phyloP scores from a whole-genome alignment of 37 sponge, comb jelly and placozoan genomes.

The Oopsacas minuta region DNA sequence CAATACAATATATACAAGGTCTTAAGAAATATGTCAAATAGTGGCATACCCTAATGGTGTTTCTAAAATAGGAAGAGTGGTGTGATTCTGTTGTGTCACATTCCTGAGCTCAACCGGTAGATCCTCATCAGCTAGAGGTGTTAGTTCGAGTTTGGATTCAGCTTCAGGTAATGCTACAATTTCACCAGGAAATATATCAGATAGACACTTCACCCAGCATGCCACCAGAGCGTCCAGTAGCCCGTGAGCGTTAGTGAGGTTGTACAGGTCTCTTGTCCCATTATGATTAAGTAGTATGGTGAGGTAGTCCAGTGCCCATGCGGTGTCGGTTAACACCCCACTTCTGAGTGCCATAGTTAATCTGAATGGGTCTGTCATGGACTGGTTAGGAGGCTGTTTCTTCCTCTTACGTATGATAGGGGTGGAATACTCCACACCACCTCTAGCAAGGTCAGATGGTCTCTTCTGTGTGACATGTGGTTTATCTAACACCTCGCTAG shows the following conservation, averaged over 20 bases:
- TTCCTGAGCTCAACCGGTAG: background rate
- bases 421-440: background rate
- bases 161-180: background rate
- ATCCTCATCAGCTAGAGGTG: background rate
- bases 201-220: background rate
- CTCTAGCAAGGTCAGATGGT: background rate
- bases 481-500: background rate
- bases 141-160: background rate
- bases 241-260: constrained; percentile 24
- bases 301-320: constrained; percentile 91
- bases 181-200: background rate
- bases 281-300: constrained; percentile 76
- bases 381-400: background rate
- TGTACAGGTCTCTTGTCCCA: constrained; percentile 57
- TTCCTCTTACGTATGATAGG: background rate
- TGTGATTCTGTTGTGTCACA: too few species aligned
- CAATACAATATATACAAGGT: background rate
- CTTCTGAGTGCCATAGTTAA: constrained; percentile 81
- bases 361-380: constrained; percentile 47
- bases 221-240: constrained; percentile 17
- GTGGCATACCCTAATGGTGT: background rate
- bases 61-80: too few species aligned
- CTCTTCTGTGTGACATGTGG: background rate
- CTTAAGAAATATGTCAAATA: background rate
- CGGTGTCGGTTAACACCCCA: constrained; percentile 73